phyloP scores from a whole-genome alignment of 2,888 invertebrate genomes.

The Drosophila niveifrons region DNA sequence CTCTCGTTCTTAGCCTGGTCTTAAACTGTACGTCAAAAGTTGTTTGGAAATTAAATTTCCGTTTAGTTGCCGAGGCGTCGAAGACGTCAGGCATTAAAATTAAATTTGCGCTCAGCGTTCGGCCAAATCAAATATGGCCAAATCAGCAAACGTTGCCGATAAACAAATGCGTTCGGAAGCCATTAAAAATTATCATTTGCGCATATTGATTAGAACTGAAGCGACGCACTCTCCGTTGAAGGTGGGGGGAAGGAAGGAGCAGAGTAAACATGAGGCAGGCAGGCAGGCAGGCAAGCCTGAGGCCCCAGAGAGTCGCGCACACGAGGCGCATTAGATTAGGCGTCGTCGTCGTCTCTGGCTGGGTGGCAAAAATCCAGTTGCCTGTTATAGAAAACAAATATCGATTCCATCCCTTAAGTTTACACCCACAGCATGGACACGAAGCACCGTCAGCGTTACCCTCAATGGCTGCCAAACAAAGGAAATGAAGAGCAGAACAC shows the following conservation, averaged over 20 bases:
- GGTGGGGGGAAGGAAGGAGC: slow-evolving; percentile 2
- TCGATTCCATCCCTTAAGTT: slow-evolving; percentile 81
- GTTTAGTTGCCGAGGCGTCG: slow-evolving; percentile 68
- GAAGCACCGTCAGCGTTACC: slow-evolving; percentile 60
- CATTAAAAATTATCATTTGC: slow-evolving; percentile 83
- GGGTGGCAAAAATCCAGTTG: slow-evolving; percentile 29
- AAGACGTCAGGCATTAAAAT: slow-evolving; percentile 65
- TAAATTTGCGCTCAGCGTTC: slow-evolving; percentile 69
- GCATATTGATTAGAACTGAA: slow-evolving; percentile 75
- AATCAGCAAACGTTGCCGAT: slow-evolving; percentile 77
- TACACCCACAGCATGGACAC: slow-evolving; percentile 62
- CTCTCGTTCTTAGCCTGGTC: slow-evolving; percentile 4
- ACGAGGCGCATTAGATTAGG: slow-evolving; percentile 76
- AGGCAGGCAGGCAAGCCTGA: slow-evolving; percentile 41
- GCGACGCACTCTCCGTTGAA: not conserved
- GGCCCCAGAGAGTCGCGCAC: slow-evolving; percentile 72
- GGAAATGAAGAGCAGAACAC: slow-evolving; percentile 68
- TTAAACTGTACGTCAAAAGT: slow-evolving; percentile 50
- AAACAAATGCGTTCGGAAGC: slow-evolving; percentile 81
- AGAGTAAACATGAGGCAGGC: slow-evolving; percentile 58
- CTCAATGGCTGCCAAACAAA: slow-evolving; percentile 81
- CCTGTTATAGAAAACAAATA: slow-evolving; percentile 78
- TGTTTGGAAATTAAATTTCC: slow-evolving; percentile 78
- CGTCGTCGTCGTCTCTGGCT: slow-evolving; percentile 42
- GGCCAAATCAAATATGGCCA: slow-evolving; percentile 71